phyloP scores from a whole-genome alignment of 2,888 invertebrate genomes.

The Empis stercorea region DNA sequence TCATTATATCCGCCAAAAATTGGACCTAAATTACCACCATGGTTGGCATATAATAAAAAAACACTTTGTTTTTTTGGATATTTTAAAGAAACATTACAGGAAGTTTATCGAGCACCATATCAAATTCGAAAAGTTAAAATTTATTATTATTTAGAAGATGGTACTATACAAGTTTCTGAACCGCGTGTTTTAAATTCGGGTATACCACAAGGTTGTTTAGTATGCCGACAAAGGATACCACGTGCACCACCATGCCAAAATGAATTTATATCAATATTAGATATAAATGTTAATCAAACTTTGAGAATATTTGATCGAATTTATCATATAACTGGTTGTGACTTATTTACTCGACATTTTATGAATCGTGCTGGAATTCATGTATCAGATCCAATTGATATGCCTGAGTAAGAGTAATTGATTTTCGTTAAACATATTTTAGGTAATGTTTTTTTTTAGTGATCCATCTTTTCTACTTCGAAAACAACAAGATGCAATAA shows the following conservation, averaged over 20 bases:
- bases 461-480: slow-evolving; percentile 42
- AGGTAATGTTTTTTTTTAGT: slow-evolving; percentile 13
- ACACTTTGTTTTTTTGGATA: slow-evolving; percentile 40
- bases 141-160: slow-evolving; percentile 80
- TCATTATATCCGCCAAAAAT: slow-evolving; percentile 64
- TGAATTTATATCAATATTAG: slow-evolving; percentile 69
- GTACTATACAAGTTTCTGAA: slow-evolving; percentile 77
- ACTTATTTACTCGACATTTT: slow-evolving; percentile 74
- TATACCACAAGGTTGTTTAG: slow-evolving; percentile 68
- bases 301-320: slow-evolving; percentile 69
- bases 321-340: slow-evolving; percentile 73
- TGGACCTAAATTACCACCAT: slow-evolving; percentile 62
- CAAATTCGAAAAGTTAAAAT: slow-evolving; percentile 70
- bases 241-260: slow-evolving; percentile 59
- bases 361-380: slow-evolving; percentile 72
- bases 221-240: slow-evolving; percentile 70
- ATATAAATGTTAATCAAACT: slow-evolving; percentile 73
- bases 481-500: slow-evolving; percentile 20
- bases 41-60: slow-evolving; percentile 82
- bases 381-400: slow-evolving; percentile 55
- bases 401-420: slow-evolving; percentile 42
- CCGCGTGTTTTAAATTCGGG: slow-evolving; percentile 74
- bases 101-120: slow-evolving; percentile 49
- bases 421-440: too few species aligned
- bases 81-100: slow-evolving; percentile 50